Conservation (phyloP, 2,888 invertebrate species). For the Polyploca ridens region DNA sequence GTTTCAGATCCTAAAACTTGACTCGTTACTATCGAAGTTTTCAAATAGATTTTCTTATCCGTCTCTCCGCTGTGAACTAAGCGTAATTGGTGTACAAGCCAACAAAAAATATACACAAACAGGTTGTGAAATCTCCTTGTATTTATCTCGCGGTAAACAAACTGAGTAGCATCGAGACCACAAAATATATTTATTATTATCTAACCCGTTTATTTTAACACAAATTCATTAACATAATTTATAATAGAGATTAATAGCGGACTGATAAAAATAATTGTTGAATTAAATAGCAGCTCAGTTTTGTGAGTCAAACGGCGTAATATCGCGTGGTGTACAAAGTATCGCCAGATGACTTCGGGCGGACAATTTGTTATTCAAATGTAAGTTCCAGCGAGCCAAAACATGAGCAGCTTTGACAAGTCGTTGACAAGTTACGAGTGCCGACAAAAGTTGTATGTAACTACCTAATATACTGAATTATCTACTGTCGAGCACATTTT, state of each 20-base stretch:
- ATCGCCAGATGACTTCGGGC: constrained; percentile 40
- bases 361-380: constrained; percentile 61
- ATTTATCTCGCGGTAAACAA: neutral
- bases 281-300: constrained; percentile 41
- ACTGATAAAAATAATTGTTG: constrained; percentile 25
- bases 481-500: neutral
- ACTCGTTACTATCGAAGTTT: constrained; percentile 40
- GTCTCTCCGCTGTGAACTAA: constrained; percentile 35
- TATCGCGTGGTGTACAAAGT: constrained; percentile 29
- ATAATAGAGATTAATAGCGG: constrained; percentile 24
- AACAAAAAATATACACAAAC: constrained; percentile 9
- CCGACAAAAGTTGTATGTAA: constrained; percentile 40
- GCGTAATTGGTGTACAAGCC: constrained; percentile 27
- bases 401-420: constrained; percentile 51
- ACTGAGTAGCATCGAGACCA: neutral
- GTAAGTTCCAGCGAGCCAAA: constrained; percentile 39
- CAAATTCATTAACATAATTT: constrained; percentile 36
- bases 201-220: constrained; percentile 31
- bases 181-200: constrained; percentile 26
- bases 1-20: constrained; percentile 49
- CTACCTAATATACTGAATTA: constrained; percentile 23
- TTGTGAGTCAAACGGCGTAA: constrained; percentile 35
- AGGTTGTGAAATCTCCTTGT: neutral
- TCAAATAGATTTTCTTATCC: constrained; percentile 58
- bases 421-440: constrained; percentile 45